Evolutionary conservation across 1,140 invertebrate genomes (phyloP).

Genomic region (Pseudomyrmex cubaensis): DNA sequence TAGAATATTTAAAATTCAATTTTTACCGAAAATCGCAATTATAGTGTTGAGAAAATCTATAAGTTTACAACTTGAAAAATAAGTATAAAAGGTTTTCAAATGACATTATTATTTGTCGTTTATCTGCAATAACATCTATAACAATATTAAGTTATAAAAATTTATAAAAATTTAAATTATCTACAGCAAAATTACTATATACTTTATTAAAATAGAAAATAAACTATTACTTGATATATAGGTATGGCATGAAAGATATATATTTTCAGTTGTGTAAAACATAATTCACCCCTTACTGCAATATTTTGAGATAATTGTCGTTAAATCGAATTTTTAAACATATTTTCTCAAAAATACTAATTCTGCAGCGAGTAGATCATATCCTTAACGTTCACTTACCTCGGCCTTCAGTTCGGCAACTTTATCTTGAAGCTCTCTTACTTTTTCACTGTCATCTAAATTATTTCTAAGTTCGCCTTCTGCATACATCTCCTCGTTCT

Average conservation of each 20-base stretch:
- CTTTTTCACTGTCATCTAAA: slow-evolving; percentile 92
- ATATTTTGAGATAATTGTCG: slow-evolving; percentile 63
- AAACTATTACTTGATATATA: neutral
- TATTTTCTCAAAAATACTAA: no score
- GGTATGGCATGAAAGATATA: slow-evolving; percentile 38
- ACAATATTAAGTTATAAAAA: neutral
- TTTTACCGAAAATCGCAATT: neutral
- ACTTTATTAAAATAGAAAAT: slow-evolving; percentile 1
- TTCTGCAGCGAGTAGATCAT: neutral
- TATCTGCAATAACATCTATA: neutral
- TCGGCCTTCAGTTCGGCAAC: slow-evolving; percentile 96
- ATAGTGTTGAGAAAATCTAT: neutral
- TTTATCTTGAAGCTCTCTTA: slow-evolving; percentile 95
- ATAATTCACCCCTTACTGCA: slow-evolving; percentile 74
- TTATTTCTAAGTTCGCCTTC: slow-evolving; percentile 94
- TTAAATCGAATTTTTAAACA: slow-evolving; percentile 2
- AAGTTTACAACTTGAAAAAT: slow-evolving; percentile 5
- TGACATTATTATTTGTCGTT: neutral
- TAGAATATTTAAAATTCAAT: neutral
- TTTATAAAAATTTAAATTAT: no score
- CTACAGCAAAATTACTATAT: neutral
- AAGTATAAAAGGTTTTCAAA: slow-evolving; percentile 7
- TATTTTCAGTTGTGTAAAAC: slow-evolving; percentile 33
- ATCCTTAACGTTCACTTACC: slow-evolving; percentile 86
- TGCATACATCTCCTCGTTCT: slow-evolving; percentile 97